Conservation (phyloP, 2,888 invertebrate species). For the Litoditis marina region DNA sequence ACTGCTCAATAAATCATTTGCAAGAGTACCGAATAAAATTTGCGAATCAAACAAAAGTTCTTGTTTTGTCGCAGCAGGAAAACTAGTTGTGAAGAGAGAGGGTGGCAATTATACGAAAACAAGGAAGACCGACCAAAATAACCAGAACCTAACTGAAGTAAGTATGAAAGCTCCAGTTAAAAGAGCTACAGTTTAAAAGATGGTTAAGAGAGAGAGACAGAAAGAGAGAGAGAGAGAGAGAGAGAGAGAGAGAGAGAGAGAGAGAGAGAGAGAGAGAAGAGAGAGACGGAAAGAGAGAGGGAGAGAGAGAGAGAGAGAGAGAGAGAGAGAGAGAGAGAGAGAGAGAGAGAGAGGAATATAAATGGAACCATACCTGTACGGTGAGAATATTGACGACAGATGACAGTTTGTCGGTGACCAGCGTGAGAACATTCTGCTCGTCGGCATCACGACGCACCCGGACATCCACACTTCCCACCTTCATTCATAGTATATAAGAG, state of each 20-base stretch:
- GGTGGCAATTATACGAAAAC: too few species aligned
- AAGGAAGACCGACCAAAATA: too few species aligned
- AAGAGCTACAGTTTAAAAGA: too few species aligned
- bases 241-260: background rate
- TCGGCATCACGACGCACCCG: constrained; percentile 69
- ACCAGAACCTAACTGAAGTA: too few species aligned
- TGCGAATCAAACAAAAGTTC: too few species aligned
- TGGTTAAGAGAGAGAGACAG: too few species aligned
- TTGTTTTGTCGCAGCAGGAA: too few species aligned
- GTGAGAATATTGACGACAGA: constrained; percentile 68
- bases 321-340: background rate
- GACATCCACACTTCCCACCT: constrained; percentile 66
- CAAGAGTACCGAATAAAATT: too few species aligned
- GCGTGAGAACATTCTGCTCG: constrained; percentile 69
- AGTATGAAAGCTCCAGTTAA: too few species aligned
- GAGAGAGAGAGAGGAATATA: background rate
- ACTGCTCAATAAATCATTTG: too few species aligned
- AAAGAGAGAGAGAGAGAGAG: background rate
- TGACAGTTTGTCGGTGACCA: constrained; percentile 68
- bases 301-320: background rate
- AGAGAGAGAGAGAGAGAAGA: background rate
- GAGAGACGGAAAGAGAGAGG: background rate
- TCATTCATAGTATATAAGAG: background rate
- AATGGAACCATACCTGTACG: constrained; percentile 66
- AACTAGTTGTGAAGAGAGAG: too few species aligned